A percentile compares a stretch with the other conserved stretches of the same genome.
phyloP scores from a whole-genome alignment of 1,140 invertebrate species.

The Asbolus verrucosus region DNA sequence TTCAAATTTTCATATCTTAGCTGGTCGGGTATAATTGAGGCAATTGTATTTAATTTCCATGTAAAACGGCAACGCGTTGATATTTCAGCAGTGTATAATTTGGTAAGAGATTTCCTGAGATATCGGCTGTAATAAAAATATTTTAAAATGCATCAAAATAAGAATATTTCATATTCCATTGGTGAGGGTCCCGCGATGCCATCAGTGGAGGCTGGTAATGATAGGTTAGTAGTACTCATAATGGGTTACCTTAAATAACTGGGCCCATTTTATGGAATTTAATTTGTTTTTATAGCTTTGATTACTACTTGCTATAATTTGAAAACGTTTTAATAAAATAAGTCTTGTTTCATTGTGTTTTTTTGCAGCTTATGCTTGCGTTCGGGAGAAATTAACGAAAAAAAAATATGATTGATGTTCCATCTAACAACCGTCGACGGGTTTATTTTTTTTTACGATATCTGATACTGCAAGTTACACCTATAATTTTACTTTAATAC shows the following conservation, averaged over 20 bases:
- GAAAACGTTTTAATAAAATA: constrained; percentile 64
- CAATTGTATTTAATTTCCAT: constrained; percentile 39
- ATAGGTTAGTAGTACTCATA: constrained; percentile 62
- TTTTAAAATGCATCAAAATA: constrained; percentile 56
- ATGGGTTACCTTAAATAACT: constrained; percentile 63
- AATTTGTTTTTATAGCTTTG: constrained; percentile 66
- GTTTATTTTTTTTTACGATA: constrained; percentile 40
- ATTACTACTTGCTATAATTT: constrained; percentile 64
- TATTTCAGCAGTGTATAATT: constrained; percentile 38
- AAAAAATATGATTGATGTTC: constrained; percentile 60
- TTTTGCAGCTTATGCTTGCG: constrained; percentile 51
- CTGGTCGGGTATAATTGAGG: constrained; percentile 31
- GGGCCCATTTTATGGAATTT: constrained; percentile 64
- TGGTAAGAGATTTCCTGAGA: constrained; percentile 39
- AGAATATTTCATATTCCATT: constrained; percentile 57
- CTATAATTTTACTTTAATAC: constrained; percentile 59
- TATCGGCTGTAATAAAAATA: constrained; percentile 51
- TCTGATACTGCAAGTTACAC: constrained; percentile 55
- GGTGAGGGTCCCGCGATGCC: constrained; percentile 54
- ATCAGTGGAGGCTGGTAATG: constrained; percentile 59
- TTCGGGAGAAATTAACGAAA: constrained; percentile 50
- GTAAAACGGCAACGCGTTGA: constrained; percentile 38
- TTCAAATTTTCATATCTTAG: constrained; percentile 23
- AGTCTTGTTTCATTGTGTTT: constrained; percentile 54
- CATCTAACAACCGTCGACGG: constrained; percentile 49